These are phyloP conservation scores for Salvator merianae DNA, from an alignment of 2,113 vertebrate species.

Conservation along the genomic window DNA sequence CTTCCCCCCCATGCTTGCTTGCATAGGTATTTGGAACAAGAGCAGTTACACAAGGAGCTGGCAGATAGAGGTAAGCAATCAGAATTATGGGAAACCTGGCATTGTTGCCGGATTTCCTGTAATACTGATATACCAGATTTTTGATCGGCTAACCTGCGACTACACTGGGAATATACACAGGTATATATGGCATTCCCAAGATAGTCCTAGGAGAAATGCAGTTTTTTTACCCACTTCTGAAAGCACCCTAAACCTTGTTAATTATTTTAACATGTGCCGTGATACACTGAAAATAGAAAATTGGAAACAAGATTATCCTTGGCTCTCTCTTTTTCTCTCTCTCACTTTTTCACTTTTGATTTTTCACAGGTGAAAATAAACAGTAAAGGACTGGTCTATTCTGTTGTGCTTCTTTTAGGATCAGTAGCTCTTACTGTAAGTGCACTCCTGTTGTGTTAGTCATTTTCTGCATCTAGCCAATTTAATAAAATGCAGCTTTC, in stretches of 20 bases:
- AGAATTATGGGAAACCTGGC: no score
- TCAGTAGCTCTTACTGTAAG: constrained; percentile 96
- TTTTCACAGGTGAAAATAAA: constrained; percentile 90
- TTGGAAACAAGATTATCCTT: constrained; percentile 15
- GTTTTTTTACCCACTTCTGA: no score
- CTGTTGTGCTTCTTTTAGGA: constrained; percentile 90
- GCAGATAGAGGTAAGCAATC: no score
- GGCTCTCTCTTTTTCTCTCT: background rate
- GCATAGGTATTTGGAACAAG: no score
- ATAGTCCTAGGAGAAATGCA: no score
- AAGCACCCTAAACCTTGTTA: background rate
- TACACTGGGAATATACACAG: no score
- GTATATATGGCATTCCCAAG: no score
- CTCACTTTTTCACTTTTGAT: background rate
- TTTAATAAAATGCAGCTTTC: background rate
- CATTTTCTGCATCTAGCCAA: constrained; percentile 14
- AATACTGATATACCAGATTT: no score
- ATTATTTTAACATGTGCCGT: constrained; percentile 14
- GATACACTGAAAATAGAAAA: constrained; percentile 30
- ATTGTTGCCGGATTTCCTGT: no score
- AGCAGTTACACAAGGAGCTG: no score
- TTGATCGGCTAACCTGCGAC: no score
- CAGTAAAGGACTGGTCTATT: constrained; percentile 93
- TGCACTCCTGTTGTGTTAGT: constrained; percentile 19
- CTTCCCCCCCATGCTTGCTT: no score